Conservation (phyloP, 2,113 vertebrate species). For the Ophthalmolycus amberensis region DNA sequence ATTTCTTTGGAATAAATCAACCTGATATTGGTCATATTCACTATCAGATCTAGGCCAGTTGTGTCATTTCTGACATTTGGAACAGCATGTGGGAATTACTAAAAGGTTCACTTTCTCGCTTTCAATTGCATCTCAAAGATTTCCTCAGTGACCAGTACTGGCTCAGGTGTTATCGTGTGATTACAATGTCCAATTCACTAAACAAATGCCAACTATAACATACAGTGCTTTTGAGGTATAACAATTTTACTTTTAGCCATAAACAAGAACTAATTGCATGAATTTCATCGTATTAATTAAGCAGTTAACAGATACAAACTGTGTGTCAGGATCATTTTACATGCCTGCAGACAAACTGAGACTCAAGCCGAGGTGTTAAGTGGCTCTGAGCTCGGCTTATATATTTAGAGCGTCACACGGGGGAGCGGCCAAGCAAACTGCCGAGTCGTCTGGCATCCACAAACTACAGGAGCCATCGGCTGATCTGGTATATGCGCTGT, state of each 20-base stretch:
- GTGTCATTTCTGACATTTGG: not conserved
- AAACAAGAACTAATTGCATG: not conserved
- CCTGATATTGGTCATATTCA: not conserved
- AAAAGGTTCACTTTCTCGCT: not conserved
- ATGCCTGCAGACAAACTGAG: not conserved
- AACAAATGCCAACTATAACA: not conserved
- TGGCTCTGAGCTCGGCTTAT: not conserved
- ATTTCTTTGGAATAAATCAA: not conserved
- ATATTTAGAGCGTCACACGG: not conserved
- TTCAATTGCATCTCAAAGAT: not conserved
- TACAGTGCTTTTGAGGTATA: not conserved
- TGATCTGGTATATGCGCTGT: not conserved
- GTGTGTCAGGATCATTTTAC: not conserved
- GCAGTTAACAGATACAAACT: not conserved
- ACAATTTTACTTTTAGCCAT: not conserved
- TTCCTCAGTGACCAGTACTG: not conserved
- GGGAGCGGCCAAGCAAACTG: not conserved
- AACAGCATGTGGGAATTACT: not conserved
- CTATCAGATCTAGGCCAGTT: not conserved
- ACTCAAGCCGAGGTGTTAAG: not conserved
- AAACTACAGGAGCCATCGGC: slow-evolving; percentile 2
- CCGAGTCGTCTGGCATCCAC: not conserved
- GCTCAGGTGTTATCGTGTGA: not conserved
- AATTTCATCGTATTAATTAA: not conserved
- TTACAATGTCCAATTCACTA: not conserved